Evolutionary conservation across 2,888 invertebrate genomes (phyloP), one percentile per base, ranked within the genome.

Genomic region (Microctonus hyperodae): DNA sequence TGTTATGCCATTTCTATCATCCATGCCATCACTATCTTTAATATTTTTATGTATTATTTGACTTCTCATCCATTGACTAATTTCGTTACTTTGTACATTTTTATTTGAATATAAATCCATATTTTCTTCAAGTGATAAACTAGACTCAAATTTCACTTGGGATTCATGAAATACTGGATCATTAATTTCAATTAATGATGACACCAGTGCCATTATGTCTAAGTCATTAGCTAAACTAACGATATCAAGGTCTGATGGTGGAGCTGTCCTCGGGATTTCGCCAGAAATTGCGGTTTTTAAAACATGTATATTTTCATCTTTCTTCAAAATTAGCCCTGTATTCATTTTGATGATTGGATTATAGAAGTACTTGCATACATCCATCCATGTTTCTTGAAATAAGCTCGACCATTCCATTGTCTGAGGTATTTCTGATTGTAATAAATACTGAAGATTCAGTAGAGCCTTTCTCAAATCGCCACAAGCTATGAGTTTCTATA

Each of bases 381-480:
- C 77, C 65, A 73, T 76, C 81, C 81, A 83, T 0, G 75, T 73
- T 33, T 74, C 66, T n/a, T 69, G 71, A 20, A 71, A 69, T 64
- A 67, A 74, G 28, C 68, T 51, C 2, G 70, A 60, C n/a, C 73
- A 64, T 7, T 71, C 65, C 0, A 69, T 65, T 5, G 65, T 64
- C 16, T 35, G 57, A 3, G 73, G 69, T 44, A 70, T 73, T n/a
- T 79, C 79, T 62, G 89, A 89, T 69, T 88, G 85, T 72, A 90
- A 84, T 81, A 90, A 89, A 83, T 91, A 92, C 78, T 94, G 93
- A 70, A 94, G 84, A 76, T 90, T 90, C 65, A 92, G 86, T 48
- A 93, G 85, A 13, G 91, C 89, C 83, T 88, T 90, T 62, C 94
- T 87, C 55, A 92, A 86, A 83, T 94, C 93, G 7, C 91, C 91